Evolutionary conservation across 2,797 vertebrate genomes (phyloP).

Genomic region (Tokudaia muenninki): DNA sequence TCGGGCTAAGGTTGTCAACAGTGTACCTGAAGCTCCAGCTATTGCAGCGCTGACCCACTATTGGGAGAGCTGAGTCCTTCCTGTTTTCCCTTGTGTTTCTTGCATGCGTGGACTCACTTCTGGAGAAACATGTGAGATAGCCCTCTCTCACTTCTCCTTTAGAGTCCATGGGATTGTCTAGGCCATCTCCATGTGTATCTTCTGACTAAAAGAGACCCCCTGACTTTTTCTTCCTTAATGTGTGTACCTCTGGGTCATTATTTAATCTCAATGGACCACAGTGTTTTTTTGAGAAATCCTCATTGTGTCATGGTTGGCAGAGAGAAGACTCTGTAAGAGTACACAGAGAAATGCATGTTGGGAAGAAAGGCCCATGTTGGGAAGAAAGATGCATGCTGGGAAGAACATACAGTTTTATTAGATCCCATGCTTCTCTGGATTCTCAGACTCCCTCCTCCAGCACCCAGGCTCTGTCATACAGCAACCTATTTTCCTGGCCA

Average conservation of each 20-base stretch:
- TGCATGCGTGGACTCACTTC: not conserved
- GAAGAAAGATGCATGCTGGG: not conserved
- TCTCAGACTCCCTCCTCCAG: not conserved
- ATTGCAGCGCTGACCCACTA: not conserved
- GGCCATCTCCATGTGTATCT: not conserved
- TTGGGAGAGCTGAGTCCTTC: not conserved
- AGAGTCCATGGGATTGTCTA: not conserved
- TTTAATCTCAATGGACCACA: not conserved
- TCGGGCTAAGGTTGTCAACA: not conserved
- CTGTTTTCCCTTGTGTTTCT: not conserved
- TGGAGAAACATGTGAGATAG: not conserved
- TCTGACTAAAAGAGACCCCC: not conserved
- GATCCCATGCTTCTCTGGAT: not conserved
- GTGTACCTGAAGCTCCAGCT: not conserved
- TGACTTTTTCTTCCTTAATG: not conserved
- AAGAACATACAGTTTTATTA: not conserved
- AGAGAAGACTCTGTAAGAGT: not conserved
- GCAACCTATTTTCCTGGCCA: not conserved
- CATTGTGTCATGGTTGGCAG: not conserved
- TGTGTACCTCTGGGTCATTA: not conserved
- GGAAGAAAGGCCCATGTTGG: not conserved
- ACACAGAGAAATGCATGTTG: not conserved
- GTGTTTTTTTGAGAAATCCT: not conserved
- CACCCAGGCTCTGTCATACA: not conserved
- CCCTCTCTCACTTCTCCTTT: not conserved